Conservation (phyloP, 2,888 invertebrate genomes). For the Quadroppia sp. region DNA sequence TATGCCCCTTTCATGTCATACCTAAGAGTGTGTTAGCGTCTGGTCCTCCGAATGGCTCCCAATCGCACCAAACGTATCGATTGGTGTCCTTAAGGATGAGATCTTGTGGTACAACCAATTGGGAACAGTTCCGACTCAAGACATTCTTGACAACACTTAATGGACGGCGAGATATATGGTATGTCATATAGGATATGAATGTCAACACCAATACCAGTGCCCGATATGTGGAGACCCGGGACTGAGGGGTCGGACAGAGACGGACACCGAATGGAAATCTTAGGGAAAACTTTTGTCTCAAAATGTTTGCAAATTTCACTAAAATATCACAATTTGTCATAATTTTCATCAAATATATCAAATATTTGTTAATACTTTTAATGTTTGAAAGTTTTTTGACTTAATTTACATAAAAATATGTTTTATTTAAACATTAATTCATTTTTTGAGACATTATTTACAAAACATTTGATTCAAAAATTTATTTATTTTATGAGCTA, state of each 20-base stretch:
- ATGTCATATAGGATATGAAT: slow-evolving; percentile 81
- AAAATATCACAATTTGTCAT: too few species aligned
- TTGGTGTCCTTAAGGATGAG: slow-evolving; percentile 37
- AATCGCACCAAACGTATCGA: slow-evolving; percentile 46
- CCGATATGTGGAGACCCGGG: slow-evolving; percentile 58
- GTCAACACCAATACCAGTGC: slow-evolving; percentile 73
- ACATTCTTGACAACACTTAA: slow-evolving; percentile 70
- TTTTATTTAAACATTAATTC: too few species aligned
- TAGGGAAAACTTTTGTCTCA: neutral
- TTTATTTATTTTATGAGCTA: too few species aligned
- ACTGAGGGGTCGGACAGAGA: neutral
- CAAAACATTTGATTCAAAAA: too few species aligned
- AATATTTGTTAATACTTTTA: too few species aligned
- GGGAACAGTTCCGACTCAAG: slow-evolving; percentile 59
- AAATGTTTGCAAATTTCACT: too few species aligned
- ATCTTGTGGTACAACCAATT: slow-evolving; percentile 46
- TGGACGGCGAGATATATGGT: slow-evolving; percentile 87
- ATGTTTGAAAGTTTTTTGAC: too few species aligned
- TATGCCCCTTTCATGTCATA: neutral
- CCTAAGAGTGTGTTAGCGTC: slow-evolving; percentile 72
- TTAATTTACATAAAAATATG: too few species aligned
- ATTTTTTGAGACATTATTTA: too few species aligned
- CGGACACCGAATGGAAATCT: neutral
- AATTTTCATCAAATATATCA: too few species aligned
- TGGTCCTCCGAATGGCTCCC: slow-evolving; percentile 57